Base-by-base conservation (phyloP, 2,797 vertebrate genomes). In the Sorex maritimensis region DNA sequence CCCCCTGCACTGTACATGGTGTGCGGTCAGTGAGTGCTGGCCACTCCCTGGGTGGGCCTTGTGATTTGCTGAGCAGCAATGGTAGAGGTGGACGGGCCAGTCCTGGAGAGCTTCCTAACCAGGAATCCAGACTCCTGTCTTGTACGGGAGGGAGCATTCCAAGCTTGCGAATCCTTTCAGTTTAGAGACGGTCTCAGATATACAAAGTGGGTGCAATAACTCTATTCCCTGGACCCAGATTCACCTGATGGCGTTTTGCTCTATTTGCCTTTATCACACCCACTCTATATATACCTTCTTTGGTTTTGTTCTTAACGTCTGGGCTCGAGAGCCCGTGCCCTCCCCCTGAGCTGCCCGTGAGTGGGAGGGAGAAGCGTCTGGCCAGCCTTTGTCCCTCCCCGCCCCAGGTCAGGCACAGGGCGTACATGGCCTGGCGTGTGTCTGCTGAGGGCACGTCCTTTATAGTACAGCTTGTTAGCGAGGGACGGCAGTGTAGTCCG, bases 101-200 rank as follows among this genome's bases (percentile, higher is more conserved):
- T 72, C 38, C 38, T 49, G 38, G 71, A 86, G 74, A 77, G 7
- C 49, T 7, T 41, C 41, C 72, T 19, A 49, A 77, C 58, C 26
- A 90, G 67, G 88, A 92, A 61, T 88, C 90, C 21, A 88, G 1
- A 88, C 44, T 80, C 93, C 55, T 55, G 38, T 86, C 68, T 90
- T 68, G 34, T 15, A 14, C 24, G 3, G 82, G 68, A 71, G 49
- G 49, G 46, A 82, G 79, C 52, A 19, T 58, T 73, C 68, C n/a
- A 92, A 34, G 6, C 24, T 89, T 83, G 81, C 5, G 30, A 86
- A 73, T 5, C 6, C 46, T 88, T 74, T 68, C 71, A 84, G 86
- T 26, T 58, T 92, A 71, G 23, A 2, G 23, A 63, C 5, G 23
- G 19, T 23, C 17, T 63, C 61, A 63, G 23, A 23, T 63, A 63